Percentiles rank a stretch among this genome's conserved stretches.
phyloP scores from a whole-genome alignment of 2,888 invertebrate genomes.

The Apomyelois bistriatella region DNA sequence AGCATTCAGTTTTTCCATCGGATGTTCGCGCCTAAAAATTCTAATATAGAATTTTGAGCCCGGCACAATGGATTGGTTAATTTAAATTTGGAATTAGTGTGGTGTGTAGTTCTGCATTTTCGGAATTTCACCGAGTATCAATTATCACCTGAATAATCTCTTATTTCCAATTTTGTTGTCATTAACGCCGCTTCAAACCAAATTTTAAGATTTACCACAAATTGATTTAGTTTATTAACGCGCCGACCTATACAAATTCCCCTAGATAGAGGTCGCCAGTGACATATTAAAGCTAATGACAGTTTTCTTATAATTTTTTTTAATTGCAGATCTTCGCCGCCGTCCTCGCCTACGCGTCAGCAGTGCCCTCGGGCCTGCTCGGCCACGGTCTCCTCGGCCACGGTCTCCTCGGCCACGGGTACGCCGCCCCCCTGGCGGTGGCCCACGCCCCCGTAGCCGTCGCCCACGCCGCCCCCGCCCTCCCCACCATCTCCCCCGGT shows the following conservation, averaged over 20 bases:
- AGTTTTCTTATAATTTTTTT: slow-evolving; percentile 25
- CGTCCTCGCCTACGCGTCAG: slow-evolving; percentile 71
- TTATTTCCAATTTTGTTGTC: background rate
- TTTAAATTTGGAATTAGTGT: slow-evolving; percentile 18
- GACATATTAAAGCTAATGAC: background rate
- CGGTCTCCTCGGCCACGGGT: slow-evolving; percentile 32
- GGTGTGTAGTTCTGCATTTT: background rate
- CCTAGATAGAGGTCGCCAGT: too few relatives aligned
- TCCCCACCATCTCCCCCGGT: slow-evolving; percentile 70
- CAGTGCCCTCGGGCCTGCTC: slow-evolving; percentile 52
- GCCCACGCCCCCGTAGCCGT: slow-evolving; percentile 42
- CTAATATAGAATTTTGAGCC: slow-evolving; percentile 1
- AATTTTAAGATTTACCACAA: too few relatives aligned
- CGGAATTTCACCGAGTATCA: background rate
- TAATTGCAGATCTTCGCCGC: slow-evolving; percentile 78
- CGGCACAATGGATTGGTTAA: slow-evolving; percentile 21
- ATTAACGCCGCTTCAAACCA: background rate
- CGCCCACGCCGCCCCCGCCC: slow-evolving; percentile 43
- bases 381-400: slow-evolving; percentile 31
- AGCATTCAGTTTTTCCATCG: background rate
- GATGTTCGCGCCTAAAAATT: background rate
- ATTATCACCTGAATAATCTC: background rate
- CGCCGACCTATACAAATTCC: too few relatives aligned
- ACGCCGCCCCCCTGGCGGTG: slow-evolving; percentile 30
- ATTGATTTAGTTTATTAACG: too few relatives aligned